phyloP scores from a whole-genome alignment of 2,888 invertebrate species.

The Megaustenia siamemsis region DNA sequence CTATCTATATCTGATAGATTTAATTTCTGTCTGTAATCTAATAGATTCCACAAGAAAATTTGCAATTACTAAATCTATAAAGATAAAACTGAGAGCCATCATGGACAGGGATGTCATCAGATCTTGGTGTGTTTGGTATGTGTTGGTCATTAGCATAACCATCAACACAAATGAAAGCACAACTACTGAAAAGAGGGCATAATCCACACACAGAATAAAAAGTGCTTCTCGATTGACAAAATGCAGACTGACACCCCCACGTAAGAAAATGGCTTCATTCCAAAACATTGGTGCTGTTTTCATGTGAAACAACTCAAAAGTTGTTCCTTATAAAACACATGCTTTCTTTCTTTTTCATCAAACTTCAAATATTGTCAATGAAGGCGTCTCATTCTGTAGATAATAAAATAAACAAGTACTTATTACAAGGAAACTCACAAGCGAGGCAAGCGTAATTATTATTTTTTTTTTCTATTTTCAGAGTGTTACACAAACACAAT shows the following conservation, averaged over 20 bases:
- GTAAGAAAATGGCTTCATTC: slow-evolving; percentile 35
- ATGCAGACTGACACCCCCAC: slow-evolving; percentile 40
- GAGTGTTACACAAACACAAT: no score
- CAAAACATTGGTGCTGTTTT: slow-evolving; percentile 33
- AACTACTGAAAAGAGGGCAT: slow-evolving; percentile 74
- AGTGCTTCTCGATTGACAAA: slow-evolving; percentile 70
- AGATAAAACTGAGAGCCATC: slow-evolving; percentile 73
- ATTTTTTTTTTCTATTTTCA: no score
- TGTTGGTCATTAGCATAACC: slow-evolving; percentile 69
- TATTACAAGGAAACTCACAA: no score
- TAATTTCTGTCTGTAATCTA: slow-evolving; percentile 71
- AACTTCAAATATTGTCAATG: no score
- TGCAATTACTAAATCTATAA: slow-evolving; percentile 74
- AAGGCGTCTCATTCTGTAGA: no score
- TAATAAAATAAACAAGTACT: no score
- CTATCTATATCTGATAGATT: no score
- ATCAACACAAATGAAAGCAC: slow-evolving; percentile 64
- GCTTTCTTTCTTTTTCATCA: no score
- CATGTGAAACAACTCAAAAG: background rate
- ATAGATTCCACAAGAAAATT: slow-evolving; percentile 75
- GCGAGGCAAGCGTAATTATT: no score
- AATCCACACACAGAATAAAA: slow-evolving; percentile 75
- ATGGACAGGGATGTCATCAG: slow-evolving; percentile 65
- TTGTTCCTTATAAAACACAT: background rate
- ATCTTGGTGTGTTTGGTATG: slow-evolving; percentile 61